These are phyloP conservation scores for Drosophila sturtevanti DNA, from an alignment of 1,140 invertebrate genomes.

Conservation along the genomic window DNA sequence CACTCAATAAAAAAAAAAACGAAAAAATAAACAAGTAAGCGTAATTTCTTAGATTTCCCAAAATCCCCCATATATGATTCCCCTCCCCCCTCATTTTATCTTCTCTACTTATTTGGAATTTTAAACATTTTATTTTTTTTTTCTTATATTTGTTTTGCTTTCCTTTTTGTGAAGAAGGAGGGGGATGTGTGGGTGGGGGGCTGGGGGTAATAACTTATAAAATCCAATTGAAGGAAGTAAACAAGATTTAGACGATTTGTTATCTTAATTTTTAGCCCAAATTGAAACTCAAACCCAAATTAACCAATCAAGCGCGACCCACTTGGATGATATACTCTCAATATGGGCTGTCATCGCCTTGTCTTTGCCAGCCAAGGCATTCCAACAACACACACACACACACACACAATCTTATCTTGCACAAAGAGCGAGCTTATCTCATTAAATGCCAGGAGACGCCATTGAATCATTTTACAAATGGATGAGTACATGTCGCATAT, in stretches of 20 bases:
- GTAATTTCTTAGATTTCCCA: too few relatives aligned
- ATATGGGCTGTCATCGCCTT: constrained; percentile 32
- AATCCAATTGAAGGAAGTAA: background rate
- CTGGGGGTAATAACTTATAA: background rate
- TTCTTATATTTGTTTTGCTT: too few relatives aligned
- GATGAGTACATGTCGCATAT: constrained; percentile 74
- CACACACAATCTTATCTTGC: constrained; percentile 13
- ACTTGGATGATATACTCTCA: constrained; percentile 47
- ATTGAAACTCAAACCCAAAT: constrained; percentile 8
- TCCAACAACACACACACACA: constrained; percentile 56
- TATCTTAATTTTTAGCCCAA: constrained; percentile 5
- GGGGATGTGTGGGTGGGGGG: too few relatives aligned
- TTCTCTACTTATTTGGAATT: too few relatives aligned
- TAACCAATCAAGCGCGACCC: constrained; percentile 48
- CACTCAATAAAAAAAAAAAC: too few relatives aligned
- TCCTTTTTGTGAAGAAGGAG: background rate
- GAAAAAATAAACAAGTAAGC: too few relatives aligned
- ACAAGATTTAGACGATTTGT: constrained; percentile 3
- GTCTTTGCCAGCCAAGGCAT: constrained; percentile 37
- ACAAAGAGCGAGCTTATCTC: constrained; percentile 70
- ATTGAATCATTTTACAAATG: constrained; percentile 80
- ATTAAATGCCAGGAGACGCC: constrained; percentile 76
- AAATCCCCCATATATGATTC: too few relatives aligned
- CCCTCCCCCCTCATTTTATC: too few relatives aligned
- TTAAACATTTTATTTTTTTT: too few relatives aligned